Conservation (phyloP, 2,888 invertebrate genomes). For the Nudaria mundana region DNA sequence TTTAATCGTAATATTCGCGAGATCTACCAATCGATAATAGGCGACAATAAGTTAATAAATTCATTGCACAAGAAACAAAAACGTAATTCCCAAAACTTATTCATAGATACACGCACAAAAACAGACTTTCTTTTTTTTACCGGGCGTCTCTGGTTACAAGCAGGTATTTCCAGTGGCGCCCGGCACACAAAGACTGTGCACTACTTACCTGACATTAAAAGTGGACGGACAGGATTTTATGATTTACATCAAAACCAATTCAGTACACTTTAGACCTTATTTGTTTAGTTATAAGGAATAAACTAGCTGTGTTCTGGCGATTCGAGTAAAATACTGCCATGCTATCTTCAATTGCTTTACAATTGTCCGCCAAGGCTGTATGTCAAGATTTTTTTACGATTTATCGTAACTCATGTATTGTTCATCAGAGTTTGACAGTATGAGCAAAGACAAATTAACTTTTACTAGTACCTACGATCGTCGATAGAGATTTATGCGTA, state of each 20-base stretch:
- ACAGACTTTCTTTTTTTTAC: too few species aligned
- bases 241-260: slow-evolving; percentile 28
- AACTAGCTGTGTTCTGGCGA: slow-evolving; percentile 10
- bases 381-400: slow-evolving; percentile 63
- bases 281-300: slow-evolving; percentile 11
- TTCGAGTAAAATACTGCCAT: slow-evolving; percentile 43
- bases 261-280: slow-evolving; percentile 15
- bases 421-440: slow-evolving; percentile 38
- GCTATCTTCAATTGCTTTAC: slow-evolving; percentile 55
- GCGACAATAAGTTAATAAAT: not conserved
- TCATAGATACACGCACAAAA: slow-evolving; percentile 66
- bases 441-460: slow-evolving; percentile 41
- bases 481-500: not conserved
- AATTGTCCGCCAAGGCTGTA: slow-evolving; percentile 61
- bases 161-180: too few species aligned
- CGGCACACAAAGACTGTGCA: slow-evolving; percentile 43
- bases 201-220: slow-evolving; percentile 51
- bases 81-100: slow-evolving; percentile 60
- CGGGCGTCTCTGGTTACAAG: too few species aligned
- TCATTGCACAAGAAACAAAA: slow-evolving; percentile 32
- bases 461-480: slow-evolving; percentile 22
- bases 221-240: slow-evolving; percentile 36
- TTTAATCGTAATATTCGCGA: too few species aligned
- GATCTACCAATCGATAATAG: too few species aligned
- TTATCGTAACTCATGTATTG: slow-evolving; percentile 57